phyloP scores from a whole-genome alignment of 2,113 vertebrate genomes.

The Cricetomys ansorgei region DNA sequence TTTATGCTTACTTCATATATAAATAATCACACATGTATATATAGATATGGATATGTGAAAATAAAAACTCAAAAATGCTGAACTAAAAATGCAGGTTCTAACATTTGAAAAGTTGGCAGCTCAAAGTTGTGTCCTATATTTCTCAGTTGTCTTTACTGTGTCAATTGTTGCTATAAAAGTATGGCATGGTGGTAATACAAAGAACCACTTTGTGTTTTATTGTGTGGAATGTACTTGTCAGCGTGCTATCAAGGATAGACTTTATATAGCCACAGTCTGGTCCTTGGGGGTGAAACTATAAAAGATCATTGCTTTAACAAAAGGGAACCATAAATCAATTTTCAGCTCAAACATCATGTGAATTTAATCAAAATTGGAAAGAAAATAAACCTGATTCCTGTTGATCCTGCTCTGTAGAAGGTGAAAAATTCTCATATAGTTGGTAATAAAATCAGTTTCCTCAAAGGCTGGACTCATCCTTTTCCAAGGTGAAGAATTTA shows the following conservation, averaged over 20 bases:
- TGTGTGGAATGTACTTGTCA: not conserved
- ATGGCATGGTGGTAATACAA: not conserved
- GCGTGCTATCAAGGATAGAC: not conserved
- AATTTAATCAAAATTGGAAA: constrained; percentile 43
- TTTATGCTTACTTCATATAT: not conserved
- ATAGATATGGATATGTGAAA: not conserved
- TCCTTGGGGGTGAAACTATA: not conserved
- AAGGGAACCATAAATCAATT: constrained; percentile 53
- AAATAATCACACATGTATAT: not conserved
- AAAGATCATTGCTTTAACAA: constrained; percentile 23
- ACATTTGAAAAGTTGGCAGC: not conserved
- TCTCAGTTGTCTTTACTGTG: not conserved
- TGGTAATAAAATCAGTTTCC: not conserved
- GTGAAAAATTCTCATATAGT: not conserved
- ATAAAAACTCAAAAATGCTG: not conserved
- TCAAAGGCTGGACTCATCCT: constrained; percentile 3
- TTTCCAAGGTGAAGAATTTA: not conserved
- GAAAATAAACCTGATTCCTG: not conserved
- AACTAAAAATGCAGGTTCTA: not conserved
- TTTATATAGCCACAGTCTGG: not conserved
- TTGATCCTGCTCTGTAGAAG: not conserved
- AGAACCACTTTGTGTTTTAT: not conserved
- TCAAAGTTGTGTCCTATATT: not conserved
- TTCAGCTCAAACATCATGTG: not conserved
- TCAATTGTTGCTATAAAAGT: not conserved